Percentiles rank a stretch among this genome's conserved stretches.
Conservation (phyloP, 2,888 invertebrate genomes). For the Microctonus brassicae region DNA sequence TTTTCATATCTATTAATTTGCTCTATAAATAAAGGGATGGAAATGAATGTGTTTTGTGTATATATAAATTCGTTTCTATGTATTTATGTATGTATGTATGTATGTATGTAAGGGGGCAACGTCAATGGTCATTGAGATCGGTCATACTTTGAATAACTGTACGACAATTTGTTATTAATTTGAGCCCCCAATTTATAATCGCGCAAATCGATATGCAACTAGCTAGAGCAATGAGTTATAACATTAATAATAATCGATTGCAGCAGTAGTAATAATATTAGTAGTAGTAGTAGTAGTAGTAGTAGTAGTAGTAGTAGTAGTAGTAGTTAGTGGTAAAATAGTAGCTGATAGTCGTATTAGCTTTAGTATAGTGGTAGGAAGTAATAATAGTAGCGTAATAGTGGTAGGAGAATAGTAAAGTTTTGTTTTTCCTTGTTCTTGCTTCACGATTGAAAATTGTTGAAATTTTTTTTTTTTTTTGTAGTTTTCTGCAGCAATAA, state of each 20-base stretch:
- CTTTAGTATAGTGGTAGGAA: constrained; percentile 48
- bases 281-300: constrained; percentile 43
- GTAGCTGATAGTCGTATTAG: constrained; percentile 47
- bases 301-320: constrained; percentile 43
- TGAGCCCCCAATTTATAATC: constrained; percentile 38
- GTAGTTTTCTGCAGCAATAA: background rate
- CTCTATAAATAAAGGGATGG: background rate
- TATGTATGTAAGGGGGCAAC: constrained; percentile 44
- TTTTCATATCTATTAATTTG: background rate
- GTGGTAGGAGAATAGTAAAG: constrained; percentile 40
- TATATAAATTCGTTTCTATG: too few species aligned
- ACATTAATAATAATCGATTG: constrained; percentile 63
- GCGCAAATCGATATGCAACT: constrained; percentile 58
- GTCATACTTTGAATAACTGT: constrained; percentile 57
- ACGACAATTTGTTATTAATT: constrained; percentile 56
- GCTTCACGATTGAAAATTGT: background rate
- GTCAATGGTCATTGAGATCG: constrained; percentile 68
- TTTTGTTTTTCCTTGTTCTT: background rate
- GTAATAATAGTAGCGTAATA: constrained; percentile 45
- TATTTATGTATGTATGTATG: background rate
- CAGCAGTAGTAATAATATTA: constrained; percentile 52
- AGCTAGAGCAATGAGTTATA: constrained; percentile 59
- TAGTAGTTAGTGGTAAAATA: constrained; percentile 49
- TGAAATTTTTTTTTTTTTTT: background rate
- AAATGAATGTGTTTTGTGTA: too few species aligned